Evolutionary conservation across 2,113 vertebrate species (phyloP).

Genomic region (Colistium nudipinnis): DNA sequence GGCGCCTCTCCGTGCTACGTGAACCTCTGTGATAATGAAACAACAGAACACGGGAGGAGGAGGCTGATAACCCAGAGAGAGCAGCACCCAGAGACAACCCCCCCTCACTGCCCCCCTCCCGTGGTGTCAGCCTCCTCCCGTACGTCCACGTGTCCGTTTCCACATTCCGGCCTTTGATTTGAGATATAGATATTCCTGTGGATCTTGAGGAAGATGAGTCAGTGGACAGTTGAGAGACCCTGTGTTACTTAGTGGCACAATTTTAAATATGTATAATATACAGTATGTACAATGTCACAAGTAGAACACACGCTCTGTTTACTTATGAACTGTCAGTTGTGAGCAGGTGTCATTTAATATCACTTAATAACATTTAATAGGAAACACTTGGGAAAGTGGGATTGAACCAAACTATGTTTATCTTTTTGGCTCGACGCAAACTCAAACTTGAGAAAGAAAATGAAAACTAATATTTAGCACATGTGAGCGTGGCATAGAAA

Average conservation of each 20-base stretch:
- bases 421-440: too few species aligned
- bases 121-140: conserved; percentile 7
- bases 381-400: too few species aligned
- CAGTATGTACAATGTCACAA: too few species aligned
- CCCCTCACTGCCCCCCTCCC: conserved; percentile 61
- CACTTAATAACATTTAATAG: too few species aligned
- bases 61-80: conserved; percentile 75
- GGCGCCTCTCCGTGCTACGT: conserved; percentile 90
- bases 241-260: conserved; percentile 6
- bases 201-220: conserved; percentile 34
- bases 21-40: conserved; percentile 99
- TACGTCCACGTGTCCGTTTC: conserved; percentile 43
- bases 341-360: too few species aligned
- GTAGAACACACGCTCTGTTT: too few species aligned
- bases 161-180: conserved; percentile 64
- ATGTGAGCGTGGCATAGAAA: too few species aligned
- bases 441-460: too few species aligned
- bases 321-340: too few species aligned
- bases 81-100: conserved; percentile 68
- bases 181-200: conserved; percentile 53
- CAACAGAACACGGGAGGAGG: conserved; percentile 78
- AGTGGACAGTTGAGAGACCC: conserved; percentile 21
- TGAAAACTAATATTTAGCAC: too few species aligned
- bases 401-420: too few species aligned
- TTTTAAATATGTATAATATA: conserved; percentile 46